Percentiles rank a stretch among this genome's conserved stretches.
Conservation (phyloP, 2,113 vertebrate species). For the Caranx ignobilis region DNA sequence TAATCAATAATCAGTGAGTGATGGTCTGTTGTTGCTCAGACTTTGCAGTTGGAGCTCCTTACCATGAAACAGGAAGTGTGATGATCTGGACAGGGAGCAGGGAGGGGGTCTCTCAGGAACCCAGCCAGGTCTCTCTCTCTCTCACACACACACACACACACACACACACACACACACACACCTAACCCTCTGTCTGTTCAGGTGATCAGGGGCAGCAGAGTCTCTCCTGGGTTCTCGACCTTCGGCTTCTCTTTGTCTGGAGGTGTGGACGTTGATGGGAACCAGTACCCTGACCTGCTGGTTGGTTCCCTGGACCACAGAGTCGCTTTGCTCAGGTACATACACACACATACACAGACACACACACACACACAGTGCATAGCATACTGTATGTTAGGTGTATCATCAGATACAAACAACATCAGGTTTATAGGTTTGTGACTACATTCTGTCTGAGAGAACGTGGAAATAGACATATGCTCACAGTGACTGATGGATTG, state of each 20-base stretch:
- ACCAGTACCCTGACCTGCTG: conserved; percentile 91
- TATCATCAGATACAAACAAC: too few species aligned
- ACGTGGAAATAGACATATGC: too few species aligned
- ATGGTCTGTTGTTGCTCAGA: conserved; percentile 78
- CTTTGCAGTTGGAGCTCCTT: conserved; percentile 93
- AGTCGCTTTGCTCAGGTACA: conserved; percentile 88
- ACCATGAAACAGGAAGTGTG: conserved; percentile 88
- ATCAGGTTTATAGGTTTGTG: too few species aligned
- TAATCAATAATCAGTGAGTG: neutral
- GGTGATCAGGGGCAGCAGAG: conserved; percentile 79
- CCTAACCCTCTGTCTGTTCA: conserved; percentile 30
- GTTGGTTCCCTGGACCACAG: conserved; percentile 90
- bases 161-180: too few species aligned
- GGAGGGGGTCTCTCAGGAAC: conserved; percentile 75
- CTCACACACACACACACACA: too few species aligned
- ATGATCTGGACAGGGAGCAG: conserved; percentile 91
- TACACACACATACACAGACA: too few species aligned
- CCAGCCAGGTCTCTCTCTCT: conserved; percentile 88
- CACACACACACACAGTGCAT: too few species aligned
- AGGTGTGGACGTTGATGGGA: conserved; percentile 88
- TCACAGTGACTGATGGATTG: too few species aligned
- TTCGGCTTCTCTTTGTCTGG: conserved; percentile 93
- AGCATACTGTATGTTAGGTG: too few species aligned
- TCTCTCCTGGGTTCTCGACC: conserved; percentile 80
- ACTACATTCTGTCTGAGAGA: too few species aligned